These are phyloP conservation scores for Carassius gibelio DNA, from an alignment of 2,113 vertebrate genomes.

Conservation along the genomic window DNA sequence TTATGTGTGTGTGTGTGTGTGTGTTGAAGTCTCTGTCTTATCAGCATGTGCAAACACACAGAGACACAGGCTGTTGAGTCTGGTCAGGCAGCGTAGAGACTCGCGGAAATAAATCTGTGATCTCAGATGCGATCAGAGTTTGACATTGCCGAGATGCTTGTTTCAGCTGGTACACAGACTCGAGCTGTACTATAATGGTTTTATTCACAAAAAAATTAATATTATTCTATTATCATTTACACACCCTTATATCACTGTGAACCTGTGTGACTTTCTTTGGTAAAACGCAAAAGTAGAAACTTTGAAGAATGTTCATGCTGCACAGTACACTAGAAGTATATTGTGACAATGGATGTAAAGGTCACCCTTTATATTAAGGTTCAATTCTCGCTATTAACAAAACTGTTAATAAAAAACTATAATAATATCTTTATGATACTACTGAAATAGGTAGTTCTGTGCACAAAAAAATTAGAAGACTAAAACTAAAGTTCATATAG, in stretches of 20 bases:
- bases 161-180: not conserved
- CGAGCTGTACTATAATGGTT: not conserved
- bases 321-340: not conserved
- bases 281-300: not conserved
- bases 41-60: slow-evolving; percentile 20
- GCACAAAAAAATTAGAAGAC: not conserved
- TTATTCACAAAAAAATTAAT: not conserved
- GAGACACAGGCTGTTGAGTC: slow-evolving; percentile 41
- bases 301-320: not conserved
- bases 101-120: slow-evolving; percentile 28
- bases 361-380: no score
- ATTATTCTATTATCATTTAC: not conserved
- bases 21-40: slow-evolving; percentile 13
- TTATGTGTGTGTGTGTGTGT: slow-evolving; percentile 28
- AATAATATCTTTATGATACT: not conserved
- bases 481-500: not conserved
- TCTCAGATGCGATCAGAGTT: slow-evolving; percentile 6
- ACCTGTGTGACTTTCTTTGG: not conserved
- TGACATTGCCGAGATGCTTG: slow-evolving; percentile 4
- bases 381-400: no score
- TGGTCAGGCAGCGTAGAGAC: slow-evolving; percentile 25
- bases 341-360: not conserved
- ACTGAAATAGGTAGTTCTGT: not conserved
- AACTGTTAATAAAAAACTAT: not conserved
- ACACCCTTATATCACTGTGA: not conserved